Evolutionary conservation across 2,113 vertebrate genomes (phyloP), one percentile per base, ranked within the genome.

Genomic region (Argyrosomus japonicus): DNA sequence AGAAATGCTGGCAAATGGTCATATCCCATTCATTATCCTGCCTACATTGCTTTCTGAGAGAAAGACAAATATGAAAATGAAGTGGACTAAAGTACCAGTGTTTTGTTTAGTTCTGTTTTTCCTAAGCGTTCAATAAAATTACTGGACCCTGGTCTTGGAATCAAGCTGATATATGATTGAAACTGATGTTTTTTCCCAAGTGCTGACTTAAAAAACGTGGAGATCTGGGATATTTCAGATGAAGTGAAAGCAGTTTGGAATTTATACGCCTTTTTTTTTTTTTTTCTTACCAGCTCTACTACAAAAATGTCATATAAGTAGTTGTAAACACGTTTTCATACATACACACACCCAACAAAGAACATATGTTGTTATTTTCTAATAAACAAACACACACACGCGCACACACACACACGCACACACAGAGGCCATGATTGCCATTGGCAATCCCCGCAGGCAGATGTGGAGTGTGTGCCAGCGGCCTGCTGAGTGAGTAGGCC

Each of bases 381-480:
- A 18, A 67, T 48, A 76, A 68, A 81, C 53, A 67, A 57, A 64
- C 78, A 75, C 68, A 40, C 36, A 53, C 21, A 78, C 71, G 75
- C 36, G 45, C 54, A 74, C 51, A 72, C 15, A 43, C 69, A 77
- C 81, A 83, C 57, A 56, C 14, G 40, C 75, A 80, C 62, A 79
- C 53, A 79, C 76, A 75, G 40, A 68, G 68, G 21, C 62, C 75
- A 78, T 81, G 85, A 75, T 89, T 83, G 89, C 91, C 85, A 85
- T 70, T 87, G 92, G 92, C 88, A 84, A 82, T 90, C 90, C 91
- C 89, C 87, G 87, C 83, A 87, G 92, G 88, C 91, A 92, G 88
- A 89, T 84, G 88, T 89, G 82, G 63, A 81, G 79, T 77, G 72
- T 50, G 84, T 92, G 91, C 93, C 92, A 92, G 83, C n/a, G 60